Evolutionary conservation across 2,113 vertebrate genomes (phyloP), one percentile per base, ranked within the genome.

Genomic region (Plectropomus leopardus): DNA sequence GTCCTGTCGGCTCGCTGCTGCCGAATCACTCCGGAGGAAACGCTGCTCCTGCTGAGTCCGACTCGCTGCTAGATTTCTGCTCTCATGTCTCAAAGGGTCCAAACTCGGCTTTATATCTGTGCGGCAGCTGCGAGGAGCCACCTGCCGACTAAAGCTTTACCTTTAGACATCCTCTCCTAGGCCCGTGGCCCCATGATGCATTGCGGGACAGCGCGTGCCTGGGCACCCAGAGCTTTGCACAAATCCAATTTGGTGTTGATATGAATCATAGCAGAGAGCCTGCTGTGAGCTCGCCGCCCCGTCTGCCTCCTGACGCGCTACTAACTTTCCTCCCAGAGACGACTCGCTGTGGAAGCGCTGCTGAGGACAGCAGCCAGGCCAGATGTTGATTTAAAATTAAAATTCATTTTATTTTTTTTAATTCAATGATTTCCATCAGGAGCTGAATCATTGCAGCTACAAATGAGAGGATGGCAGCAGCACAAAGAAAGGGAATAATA

Each of bases 191-290:
- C 91, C 87, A 89, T 64, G 67, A 89, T 87, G 82, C 93, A 71
- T n/a, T 90, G 84, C 86, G 63, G 88, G 86, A 55, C 68, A 74
- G 21, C 9, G 36, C 54, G 53, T 72, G 76, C 51, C 68, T 13
- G 50, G 60, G 55, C 63, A 65, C 72, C 47, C 36, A 44, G 45
- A 77, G 88, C 88, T 89, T 89, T 92, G 68, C 75, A 19, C 53
- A 73, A 87, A 88, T 86, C 84, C 84, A 78, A 78, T 89, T 89
- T 84, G 74, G 60, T 24, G 78, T 59, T 21, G 65, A 68, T 71
- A 82, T 89, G 79, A 88, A 85, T 78, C 78, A 76, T 86, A 85
- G 83, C 86, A 58, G 80, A 83, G 82, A 79, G 44, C 14, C 82
- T 67, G 72, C 76, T 75, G 84, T 64, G 85, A 86, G 70, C 78